Base-by-base conservation (phyloP, 2,113 vertebrate genomes). In the Daphoenositta chrysoptera region DNA sequence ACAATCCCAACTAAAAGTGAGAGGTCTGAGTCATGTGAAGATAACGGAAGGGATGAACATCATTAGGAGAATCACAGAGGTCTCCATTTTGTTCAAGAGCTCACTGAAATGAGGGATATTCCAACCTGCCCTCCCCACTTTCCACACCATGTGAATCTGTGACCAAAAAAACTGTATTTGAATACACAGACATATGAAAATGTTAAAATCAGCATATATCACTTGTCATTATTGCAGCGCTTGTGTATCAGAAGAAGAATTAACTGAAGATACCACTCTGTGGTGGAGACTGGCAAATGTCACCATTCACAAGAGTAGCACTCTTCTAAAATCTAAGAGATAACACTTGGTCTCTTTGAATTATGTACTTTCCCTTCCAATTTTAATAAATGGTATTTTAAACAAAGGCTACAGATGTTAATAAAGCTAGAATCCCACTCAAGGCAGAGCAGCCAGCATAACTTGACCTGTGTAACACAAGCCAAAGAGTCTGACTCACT, bases 401-500 rank as follows among this genome's bases (percentile, higher is more conserved):
- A 94, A n/a, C 65, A 90, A 86, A 33, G 72, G 50, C 45, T 90
- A 30, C 50, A 69, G 54, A 57, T 80, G 21, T 73, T 57, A 85
- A 60, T n/a, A 76, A 44, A 61, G n/a, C 63, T 58, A 65, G 54
- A 93, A 94, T 53, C 42, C 31, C 45, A 85, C 28, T 82, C 40
- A 80, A 56, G 54, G 21, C 75, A 91, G 75, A 83, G 78, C 18
- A 88, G 78, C 28, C 31, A 87, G 54, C 58, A 76, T 45, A 89
- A 53, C 23, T 30, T 60, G 83, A 81, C 31, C n/a, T 40, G 27
- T 16, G 28, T n/a, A 93, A 79, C 45, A 57, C 42, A 69, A 64
- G 54, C 73, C 87, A 83, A 94, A 82, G 70, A 87, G 83, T 44
- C 39, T 91, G 75, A 93, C 39, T 96, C 75, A 42, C 35, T 76